phyloP scores from a whole-genome alignment of 2,888 invertebrate species.

The Scaptomyza reducta region DNA sequence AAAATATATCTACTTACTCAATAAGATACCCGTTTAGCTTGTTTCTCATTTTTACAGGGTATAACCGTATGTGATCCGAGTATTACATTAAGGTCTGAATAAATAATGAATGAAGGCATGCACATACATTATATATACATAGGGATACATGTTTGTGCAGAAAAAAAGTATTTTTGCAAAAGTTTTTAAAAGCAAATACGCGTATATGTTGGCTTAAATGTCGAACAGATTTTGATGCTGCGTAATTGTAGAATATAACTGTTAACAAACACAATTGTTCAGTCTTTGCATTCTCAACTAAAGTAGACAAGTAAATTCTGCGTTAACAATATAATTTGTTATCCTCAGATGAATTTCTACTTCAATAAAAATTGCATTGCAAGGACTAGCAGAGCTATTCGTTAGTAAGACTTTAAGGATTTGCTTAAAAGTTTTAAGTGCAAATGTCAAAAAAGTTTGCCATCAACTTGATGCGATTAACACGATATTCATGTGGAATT shows the following conservation, averaged over 20 bases:
- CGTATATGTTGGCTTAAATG: background rate
- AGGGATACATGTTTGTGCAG: background rate
- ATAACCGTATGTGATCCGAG: background rate
- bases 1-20: background rate
- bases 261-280: background rate
- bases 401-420: background rate
- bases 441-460: conserved; percentile 5
- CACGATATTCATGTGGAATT: conserved; percentile 17
- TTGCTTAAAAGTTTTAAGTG: background rate
- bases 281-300: background rate
- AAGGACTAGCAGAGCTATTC: background rate
- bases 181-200: background rate
- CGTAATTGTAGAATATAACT: too few relatives aligned
- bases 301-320: too few relatives aligned
- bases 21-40: background rate
- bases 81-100: conserved; percentile 1
- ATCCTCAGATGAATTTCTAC: too few relatives aligned
- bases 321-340: too few relatives aligned
- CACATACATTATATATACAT: background rate
- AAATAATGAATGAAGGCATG: conserved; percentile 2
- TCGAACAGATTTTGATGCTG: background rate
- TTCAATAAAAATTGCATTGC: background rate
- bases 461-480: conserved; percentile 25
- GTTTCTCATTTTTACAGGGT: background rate
- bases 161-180: background rate